These are phyloP conservation scores for Nemotelus pantherinus DNA, from an alignment of 2,888 invertebrate species.

Conservation along the genomic window DNA sequence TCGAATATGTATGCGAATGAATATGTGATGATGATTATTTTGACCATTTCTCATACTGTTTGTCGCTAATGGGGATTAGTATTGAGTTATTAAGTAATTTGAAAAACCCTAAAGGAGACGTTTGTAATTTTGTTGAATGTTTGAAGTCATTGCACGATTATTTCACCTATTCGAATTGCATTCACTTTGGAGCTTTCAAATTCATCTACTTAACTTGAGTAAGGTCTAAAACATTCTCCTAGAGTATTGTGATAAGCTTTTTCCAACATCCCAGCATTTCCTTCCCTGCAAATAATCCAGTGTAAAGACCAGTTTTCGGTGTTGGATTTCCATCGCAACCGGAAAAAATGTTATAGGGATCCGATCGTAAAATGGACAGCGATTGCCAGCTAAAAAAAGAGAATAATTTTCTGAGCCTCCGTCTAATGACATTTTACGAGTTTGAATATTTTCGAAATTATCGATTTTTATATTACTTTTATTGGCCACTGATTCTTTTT, in stretches of 20 bases:
- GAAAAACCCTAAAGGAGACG: constrained; percentile 7
- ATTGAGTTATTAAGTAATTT: constrained; percentile 26
- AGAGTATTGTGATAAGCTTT: no score
- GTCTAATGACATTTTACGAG: constrained; percentile 35
- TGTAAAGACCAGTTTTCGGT: no score
- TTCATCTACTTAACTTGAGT: no score
- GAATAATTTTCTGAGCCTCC: neutral
- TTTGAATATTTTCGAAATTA: constrained; percentile 15
- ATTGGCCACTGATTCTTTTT: constrained; percentile 3
- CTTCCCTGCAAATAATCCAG: no score
- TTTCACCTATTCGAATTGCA: no score
- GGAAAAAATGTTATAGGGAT: neutral
- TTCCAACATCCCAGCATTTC: no score
- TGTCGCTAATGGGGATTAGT: constrained; percentile 1
- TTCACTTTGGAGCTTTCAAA: no score
- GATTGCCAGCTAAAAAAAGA: constrained; percentile 1
- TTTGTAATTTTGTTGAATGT: neutral
- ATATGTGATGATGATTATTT: constrained; percentile 14
- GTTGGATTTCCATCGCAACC: no score
- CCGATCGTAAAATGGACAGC: constrained; percentile 18
- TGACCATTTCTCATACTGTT: neutral
- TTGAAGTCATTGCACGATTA: no score
- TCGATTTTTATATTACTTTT: constrained; percentile 23
- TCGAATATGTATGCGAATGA: constrained; percentile 30
- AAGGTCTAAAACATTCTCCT: no score